A percentile compares a stretch with the other conserved stretches of the same genome.
These are phyloP conservation scores for Pionites leucogaster DNA, from an alignment of 2,113 vertebrate species.

Conservation along the genomic window DNA sequence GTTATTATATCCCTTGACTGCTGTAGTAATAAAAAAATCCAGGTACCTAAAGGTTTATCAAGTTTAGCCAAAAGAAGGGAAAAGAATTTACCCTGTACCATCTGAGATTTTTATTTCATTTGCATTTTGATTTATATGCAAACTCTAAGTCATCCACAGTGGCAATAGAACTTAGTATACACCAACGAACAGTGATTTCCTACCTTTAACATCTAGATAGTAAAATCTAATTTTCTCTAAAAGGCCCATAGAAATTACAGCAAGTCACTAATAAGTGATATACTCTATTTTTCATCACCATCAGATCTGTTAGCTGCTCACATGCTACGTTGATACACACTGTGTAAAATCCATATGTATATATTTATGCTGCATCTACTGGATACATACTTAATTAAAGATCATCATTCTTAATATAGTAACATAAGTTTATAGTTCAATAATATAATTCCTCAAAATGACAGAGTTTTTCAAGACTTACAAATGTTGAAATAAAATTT, in stretches of 20 bases:
- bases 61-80: not conserved
- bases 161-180: not conserved
- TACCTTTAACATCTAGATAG: not conserved
- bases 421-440: not conserved
- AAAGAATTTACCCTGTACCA: not conserved
- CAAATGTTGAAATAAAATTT: not conserved
- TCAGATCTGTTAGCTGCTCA: not conserved
- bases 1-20: not conserved
- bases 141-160: not conserved
- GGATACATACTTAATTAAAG: not conserved
- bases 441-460: not conserved
- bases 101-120: not conserved
- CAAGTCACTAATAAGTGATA: not conserved
- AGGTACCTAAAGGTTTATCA: not conserved
- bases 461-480: not conserved
- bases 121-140: not conserved
- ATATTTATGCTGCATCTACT: not conserved
- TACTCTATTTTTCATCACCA: not conserved
- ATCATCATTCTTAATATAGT: not conserved
- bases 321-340: not conserved
- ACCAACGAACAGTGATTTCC: not conserved
- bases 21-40: not conserved
- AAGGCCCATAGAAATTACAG: not conserved
- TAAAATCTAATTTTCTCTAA: not conserved
- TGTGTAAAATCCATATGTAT: not conserved